Evolutionary conservation across 2,888 invertebrate genomes (phyloP), one percentile per base, ranked within the genome.

Genomic region (Drosophila birchii): DNA sequence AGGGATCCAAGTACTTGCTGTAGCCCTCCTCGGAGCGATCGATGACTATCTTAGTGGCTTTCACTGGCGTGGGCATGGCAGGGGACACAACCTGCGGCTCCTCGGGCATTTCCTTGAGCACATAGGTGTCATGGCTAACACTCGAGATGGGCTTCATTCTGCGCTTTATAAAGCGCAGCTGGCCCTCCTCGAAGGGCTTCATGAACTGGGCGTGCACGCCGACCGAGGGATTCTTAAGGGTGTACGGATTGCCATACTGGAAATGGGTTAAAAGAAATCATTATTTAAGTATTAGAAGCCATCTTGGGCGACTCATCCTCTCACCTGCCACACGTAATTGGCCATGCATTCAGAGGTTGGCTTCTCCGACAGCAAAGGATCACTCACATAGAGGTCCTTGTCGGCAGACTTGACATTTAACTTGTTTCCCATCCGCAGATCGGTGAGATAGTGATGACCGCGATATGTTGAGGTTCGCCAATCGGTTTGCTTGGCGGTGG

Each of bases 381-480:
- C 92, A 0, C 76, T 76, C 1, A 75, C 67, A 75, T 86, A 90
- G 23, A 81, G 67, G 8, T 75, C 68, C 44, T 75, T 80, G 55
- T 79, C 86, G 14, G 76, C 44, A 18, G 77, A 74, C 51, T 82
- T 88, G 2, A 75, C 77, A 32, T 76, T 78, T 16, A 81, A 58
- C 29, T 79, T 78, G 20, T 83, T 86, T 11, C 78, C 87, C 62
- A 85, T 56, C 29, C 79, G 80, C 0, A 80, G 78, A 41, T 90
- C 91, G 2, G 82, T 87, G 29, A 91, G 71, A 47, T 87, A 64
- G 6, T 87, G 80, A 74, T 91, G 90, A 1, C 81, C 90, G 3
- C 90, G 75, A 66, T 92, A 90, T 2, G 79, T 81, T 1, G 92
- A 89, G 5, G 92, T 91, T 11, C 92, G 89, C 82, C 88, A 88